Conservation (phyloP, 2,797 vertebrate species). For the Meriones psammophilus region DNA sequence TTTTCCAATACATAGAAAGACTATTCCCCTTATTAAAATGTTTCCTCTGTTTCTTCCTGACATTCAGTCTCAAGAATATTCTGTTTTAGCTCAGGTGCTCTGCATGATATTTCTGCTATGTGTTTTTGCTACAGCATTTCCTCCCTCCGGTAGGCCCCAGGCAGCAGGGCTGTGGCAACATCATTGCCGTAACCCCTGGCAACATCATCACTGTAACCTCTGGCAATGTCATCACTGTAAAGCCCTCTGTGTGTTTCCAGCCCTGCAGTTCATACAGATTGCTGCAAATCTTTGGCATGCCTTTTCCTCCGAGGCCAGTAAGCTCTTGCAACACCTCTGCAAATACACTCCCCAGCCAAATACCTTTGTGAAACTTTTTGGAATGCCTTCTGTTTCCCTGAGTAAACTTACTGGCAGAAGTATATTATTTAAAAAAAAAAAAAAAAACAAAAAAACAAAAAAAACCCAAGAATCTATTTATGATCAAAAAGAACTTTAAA, state of each 20-base stretch:
- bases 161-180: background rate
- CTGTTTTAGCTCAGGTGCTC: background rate
- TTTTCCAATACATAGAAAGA: background rate
- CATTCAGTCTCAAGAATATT: background rate
- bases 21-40: background rate
- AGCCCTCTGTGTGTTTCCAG: background rate
- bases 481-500: background rate
- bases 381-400: slow-evolving; percentile 9
- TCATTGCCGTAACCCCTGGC: too few relatives aligned
- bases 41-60: background rate
- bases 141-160: background rate
- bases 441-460: background rate
- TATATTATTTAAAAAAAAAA: background rate
- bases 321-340: slow-evolving; percentile 8
- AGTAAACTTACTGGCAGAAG: background rate
- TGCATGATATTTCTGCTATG: background rate
- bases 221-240: background rate
- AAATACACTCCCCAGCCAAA: background rate
- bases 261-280: background rate
- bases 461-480: background rate
- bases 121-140: background rate
- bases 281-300: background rate
- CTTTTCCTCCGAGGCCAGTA: background rate
- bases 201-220: too few relatives aligned
- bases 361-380: slow-evolving; percentile 8